Evolutionary conservation across 2,888 invertebrate genomes (phyloP), one percentile per base, ranked within the genome.

Genomic region (Caenorhabditis sulstoni): DNA sequence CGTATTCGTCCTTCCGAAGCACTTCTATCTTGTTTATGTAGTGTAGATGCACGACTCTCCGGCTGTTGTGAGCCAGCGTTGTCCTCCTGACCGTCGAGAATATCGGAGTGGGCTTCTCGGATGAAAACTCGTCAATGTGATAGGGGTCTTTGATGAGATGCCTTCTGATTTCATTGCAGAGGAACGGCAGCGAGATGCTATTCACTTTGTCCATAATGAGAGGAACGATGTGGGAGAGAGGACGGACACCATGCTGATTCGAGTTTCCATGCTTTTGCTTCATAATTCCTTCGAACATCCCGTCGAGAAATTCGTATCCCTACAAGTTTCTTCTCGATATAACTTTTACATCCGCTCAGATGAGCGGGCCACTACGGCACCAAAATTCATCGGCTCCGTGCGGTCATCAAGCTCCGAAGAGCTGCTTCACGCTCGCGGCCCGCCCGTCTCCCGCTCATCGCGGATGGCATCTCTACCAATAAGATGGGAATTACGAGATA

Each of bases 401-500:
- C 64, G 64, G 64, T 64, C 64, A 64, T 64, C 64, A 64, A 64
- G 52, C 52, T 64, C 64, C 50, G 41, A 64, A 64, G 44, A 52
- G 52, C 52, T 71, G 59, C 58, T 81, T 81, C 81, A 76, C 81
- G 81, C 81, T 81, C 81, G 81, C 74, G 81, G 67, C 73, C 64
- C 64, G 73, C 73, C 52, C 73, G 73, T 73, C 73, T 73, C 73
- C 73, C 73, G n/a, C 57, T 73, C 73, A 64, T 73, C 73, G 73
- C 73, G 58, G 73, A 47, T 73, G 73, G 73, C 64, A 73, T 73
- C 64, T 73, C 77, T 66, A 70, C 70, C 81, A 77, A 61, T 45
- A 71, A 68, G 66, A 71, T 73, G 81, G 82, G 70, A 65, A 81
- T 77, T 76, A 80, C 71, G 80, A 82, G 77, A 82, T 81, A 80